Evolutionary conservation across 1,140 invertebrate genomes (phyloP).

Genomic region (Drosophila ohnishii): DNA sequence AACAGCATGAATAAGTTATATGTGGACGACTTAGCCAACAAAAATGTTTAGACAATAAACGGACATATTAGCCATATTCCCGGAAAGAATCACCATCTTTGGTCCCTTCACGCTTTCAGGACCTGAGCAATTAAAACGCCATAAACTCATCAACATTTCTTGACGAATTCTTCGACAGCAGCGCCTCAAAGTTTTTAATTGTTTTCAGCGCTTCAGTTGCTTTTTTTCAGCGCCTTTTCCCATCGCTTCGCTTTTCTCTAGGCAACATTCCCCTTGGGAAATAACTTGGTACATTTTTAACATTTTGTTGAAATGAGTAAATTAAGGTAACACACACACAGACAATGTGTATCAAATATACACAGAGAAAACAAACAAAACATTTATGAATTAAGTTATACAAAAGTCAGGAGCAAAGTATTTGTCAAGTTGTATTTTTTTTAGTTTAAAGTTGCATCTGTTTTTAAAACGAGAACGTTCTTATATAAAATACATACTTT

Average conservation of each 20-base stretch:
- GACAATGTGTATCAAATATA: constrained; percentile 3
- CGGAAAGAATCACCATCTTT: not conserved
- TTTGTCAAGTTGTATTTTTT: not conserved
- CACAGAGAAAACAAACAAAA: not conserved
- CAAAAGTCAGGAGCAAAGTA: not conserved
- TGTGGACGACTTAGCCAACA: not conserved
- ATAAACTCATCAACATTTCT: constrained; percentile 69
- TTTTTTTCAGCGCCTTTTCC: constrained; percentile 16
- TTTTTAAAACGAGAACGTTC: not conserved
- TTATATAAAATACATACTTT: not conserved
- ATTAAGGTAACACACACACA: constrained; percentile 49
- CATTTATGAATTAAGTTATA: not conserved
- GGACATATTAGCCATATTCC: not conserved
- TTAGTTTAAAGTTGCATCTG: not conserved
- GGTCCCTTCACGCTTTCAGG: not conserved
- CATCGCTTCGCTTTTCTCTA: constrained; percentile 5
- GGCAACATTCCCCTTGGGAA: constrained; percentile 48
- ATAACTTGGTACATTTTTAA: constrained; percentile 73
- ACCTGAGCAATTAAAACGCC: constrained; percentile 65
- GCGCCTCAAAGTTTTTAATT: constrained; percentile 70
- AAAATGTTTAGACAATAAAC: not conserved
- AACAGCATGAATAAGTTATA: not conserved
- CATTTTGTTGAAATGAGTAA: constrained; percentile 74
- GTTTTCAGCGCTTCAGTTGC: constrained; percentile 47
- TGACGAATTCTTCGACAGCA: constrained; percentile 53